A percentile compares a stretch with the other conserved stretches of the same genome.
These are phyloP conservation scores for Pyrochroa serraticornis DNA, from an alignment of 2,888 invertebrate species.

Conservation along the genomic window DNA sequence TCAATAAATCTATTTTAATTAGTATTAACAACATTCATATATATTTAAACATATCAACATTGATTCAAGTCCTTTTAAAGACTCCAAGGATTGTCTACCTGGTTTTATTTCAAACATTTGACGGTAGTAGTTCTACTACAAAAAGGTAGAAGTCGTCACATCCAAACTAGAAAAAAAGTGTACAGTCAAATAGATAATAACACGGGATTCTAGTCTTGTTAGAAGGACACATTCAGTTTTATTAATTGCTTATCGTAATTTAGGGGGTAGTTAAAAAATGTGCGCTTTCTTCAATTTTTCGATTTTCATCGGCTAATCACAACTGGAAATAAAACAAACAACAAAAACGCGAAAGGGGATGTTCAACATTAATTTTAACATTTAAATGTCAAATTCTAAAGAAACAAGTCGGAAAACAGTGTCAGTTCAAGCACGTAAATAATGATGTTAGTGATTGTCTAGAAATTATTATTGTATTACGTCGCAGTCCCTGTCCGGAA, in stretches of 20 bases:
- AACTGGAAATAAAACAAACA: not conserved
- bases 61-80: slow-evolving; percentile 37
- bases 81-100: slow-evolving; percentile 47
- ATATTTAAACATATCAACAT: slow-evolving; percentile 44
- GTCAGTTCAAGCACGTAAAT: slow-evolving; percentile 3
- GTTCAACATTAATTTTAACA: slow-evolving; percentile 1
- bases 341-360: not conserved
- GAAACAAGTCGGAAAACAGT: not conserved
- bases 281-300: slow-evolving; percentile 13
- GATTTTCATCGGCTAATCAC: not conserved
- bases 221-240: slow-evolving; percentile 43
- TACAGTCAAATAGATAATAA: slow-evolving; percentile 27
- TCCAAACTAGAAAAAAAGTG: slow-evolving; percentile 37
- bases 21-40: slow-evolving; percentile 43
- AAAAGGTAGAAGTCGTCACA: slow-evolving; percentile 14
- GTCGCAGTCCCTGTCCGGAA: slow-evolving; percentile 15
- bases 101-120: slow-evolving; percentile 20
- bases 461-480: slow-evolving; percentile 38
- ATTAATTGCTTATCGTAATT: slow-evolving; percentile 42
- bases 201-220: slow-evolving; percentile 37
- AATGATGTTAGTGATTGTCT: slow-evolving; percentile 40
- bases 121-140: slow-evolving; percentile 10
- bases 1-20: slow-evolving; percentile 39
- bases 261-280: slow-evolving; percentile 8
- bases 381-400: not conserved